Base-by-base conservation (phyloP, 2,797 vertebrate genomes). In the Gallinago nigripennis region DNA sequence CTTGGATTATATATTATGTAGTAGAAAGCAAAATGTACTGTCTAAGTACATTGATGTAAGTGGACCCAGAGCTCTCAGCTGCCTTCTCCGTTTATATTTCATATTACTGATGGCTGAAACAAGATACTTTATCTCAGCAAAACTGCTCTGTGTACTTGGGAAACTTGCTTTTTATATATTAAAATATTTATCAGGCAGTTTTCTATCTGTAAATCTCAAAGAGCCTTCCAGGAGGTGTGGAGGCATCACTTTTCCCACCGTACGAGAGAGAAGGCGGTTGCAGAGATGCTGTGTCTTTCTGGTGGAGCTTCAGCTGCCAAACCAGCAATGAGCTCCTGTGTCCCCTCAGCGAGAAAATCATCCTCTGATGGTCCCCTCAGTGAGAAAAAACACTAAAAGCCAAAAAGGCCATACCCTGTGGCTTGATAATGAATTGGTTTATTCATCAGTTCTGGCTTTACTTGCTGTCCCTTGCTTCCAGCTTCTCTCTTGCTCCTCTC, bases 1-100 rank as follows among this genome's bases (percentile, higher is more conserved):
- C 68, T 81, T 93, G 95, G 89, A 30, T 95, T 85, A 96, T 94
- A 45, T 35, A 73, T 94, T 48, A 70, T 23, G 83, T 54, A 84
- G 68, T 23, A 82, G 58, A 77, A 94, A 94, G 81, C 78, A 82
- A 82, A 93, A 73, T 63, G 73, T 66, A 8, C 68, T 75, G 53
- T 35, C 41, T 91, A 54, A 90, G 87, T 86, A 60, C 37, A 1
- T 39, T 31, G 86, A 31, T 82, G 70, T 84, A 73, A 86, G 80
- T 58, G 45, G 88, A 37, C 66, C 48, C 82, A 80, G 71, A 88
- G 70, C 68, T 70, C 78, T 20, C 54, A 73, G 78, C 58, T 37
- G 23, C 43, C 56, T 53, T 73, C 88, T 95, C 70, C 43, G 82
- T 57, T 88, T 90, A 11, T 90, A 61, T 88, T 92, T 96, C 77